Conservation (phyloP, 2,888 invertebrate species). For the Cordilura impudica region DNA sequence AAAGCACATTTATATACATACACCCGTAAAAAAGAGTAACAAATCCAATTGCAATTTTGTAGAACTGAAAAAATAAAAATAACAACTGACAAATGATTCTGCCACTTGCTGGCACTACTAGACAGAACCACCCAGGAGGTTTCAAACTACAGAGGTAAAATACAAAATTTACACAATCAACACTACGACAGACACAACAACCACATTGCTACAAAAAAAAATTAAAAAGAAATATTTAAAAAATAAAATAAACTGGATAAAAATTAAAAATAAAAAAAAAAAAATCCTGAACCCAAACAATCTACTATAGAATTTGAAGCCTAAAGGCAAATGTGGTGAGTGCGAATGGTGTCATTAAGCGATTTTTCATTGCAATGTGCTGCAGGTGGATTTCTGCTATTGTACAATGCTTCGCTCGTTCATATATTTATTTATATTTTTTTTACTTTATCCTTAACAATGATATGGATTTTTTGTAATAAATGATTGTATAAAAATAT, state of each 20-base stretch:
- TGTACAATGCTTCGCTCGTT: constrained; percentile 9
- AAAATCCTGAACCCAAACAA: constrained; percentile 47
- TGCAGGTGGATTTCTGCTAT: constrained; percentile 71
- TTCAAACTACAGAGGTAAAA: constrained; percentile 42
- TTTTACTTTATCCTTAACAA: constrained; percentile 31
- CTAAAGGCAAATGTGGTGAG: constrained; percentile 62
- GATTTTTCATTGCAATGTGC: constrained; percentile 76
- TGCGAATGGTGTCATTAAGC: constrained; percentile 76
- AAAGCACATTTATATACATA: constrained; percentile 56
- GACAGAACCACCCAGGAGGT: constrained; percentile 59
- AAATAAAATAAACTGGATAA: constrained; percentile 34
- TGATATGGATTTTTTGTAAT: constrained; percentile 54
- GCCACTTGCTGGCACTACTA: constrained; percentile 61
- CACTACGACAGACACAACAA: constrained; percentile 7
- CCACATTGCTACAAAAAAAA: constrained; percentile 25
- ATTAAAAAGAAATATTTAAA: constrained; percentile 22
- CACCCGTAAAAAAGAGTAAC: constrained; percentile 59
- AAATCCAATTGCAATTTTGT: constrained; percentile 68
- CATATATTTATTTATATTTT: constrained; percentile 8
- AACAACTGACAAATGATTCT: constrained; percentile 67
- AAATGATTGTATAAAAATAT: constrained; percentile 47
- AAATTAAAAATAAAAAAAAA: constrained; percentile 35
- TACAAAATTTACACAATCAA: constrained; percentile 14
- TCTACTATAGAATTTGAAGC: constrained; percentile 60
- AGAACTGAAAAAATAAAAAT: constrained; percentile 31